Conservation (phyloP, 2,888 invertebrate species). For the Conops quadrifasciatus region DNA sequence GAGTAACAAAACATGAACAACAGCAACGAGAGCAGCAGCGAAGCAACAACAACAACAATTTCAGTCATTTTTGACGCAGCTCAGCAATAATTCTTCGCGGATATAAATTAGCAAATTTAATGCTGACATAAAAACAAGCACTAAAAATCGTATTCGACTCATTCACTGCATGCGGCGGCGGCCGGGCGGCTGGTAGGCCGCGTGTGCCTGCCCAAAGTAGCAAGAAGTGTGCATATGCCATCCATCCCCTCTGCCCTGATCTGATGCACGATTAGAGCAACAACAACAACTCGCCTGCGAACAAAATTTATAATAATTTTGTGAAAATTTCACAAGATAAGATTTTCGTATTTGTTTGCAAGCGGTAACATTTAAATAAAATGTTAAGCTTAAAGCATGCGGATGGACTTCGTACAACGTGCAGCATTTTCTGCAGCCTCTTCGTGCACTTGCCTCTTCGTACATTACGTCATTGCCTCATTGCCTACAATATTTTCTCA, state of each 20-base stretch:
- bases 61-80: slow-evolving; percentile 43
- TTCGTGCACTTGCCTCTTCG: slow-evolving; percentile 1
- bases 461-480: background rate
- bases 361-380: slow-evolving; percentile 11
- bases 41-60: background rate
- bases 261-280: too few species aligned
- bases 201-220: background rate
- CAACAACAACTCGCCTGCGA: background rate
- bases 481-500: background rate
- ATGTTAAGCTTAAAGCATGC: slow-evolving; percentile 6
- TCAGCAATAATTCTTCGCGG: slow-evolving; percentile 51
- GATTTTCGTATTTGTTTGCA: slow-evolving; percentile 8
- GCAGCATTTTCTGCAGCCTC: background rate
- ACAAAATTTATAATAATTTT: background rate
- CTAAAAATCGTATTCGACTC: slow-evolving; percentile 45
- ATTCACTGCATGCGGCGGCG: slow-evolving; percentile 20
- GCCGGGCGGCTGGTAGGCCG: background rate
- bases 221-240: too few species aligned
- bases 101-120: slow-evolving; percentile 56
- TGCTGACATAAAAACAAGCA: slow-evolving; percentile 55
- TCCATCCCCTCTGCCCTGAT: background rate
- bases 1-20: background rate
- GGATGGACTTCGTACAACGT: background rate
- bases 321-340: slow-evolving; percentile 13
- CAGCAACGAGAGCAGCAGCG: slow-evolving; percentile 1